A percentile compares a stretch with the other conserved stretches of the same genome.
phyloP scores from a whole-genome alignment of 2,797 vertebrate genomes.

The Sebastiscus albofasciatus region DNA sequence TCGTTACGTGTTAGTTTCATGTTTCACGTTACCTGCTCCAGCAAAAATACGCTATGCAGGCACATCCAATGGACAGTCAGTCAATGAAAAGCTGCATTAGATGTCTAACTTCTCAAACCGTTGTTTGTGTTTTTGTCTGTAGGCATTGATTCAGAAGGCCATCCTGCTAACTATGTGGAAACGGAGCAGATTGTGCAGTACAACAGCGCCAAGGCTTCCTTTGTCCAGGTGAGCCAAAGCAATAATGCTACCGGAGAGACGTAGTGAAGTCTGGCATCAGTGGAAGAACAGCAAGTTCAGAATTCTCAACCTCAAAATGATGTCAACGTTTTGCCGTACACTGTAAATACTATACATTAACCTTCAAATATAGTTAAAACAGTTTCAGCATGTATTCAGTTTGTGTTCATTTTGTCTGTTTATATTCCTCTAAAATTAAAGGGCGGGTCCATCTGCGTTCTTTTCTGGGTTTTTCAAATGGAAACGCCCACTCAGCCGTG shows the following conservation, averaged over 20 bases:
- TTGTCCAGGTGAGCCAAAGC: conserved; percentile 87
- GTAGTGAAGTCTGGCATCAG: no score
- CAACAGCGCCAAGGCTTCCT: conserved; percentile 89
- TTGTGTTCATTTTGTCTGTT: no score
- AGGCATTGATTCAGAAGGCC: conserved; percentile 98
- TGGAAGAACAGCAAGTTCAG: background rate
- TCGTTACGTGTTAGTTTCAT: background rate
- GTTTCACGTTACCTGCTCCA: background rate
- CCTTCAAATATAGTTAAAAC: background rate
- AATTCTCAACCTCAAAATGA: background rate
- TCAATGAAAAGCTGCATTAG: background rate
- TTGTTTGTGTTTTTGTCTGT: background rate
- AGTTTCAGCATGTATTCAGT: background rate
- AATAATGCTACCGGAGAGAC: background rate
- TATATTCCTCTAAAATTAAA: no score
- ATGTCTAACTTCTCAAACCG: background rate
- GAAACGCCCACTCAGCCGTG: no score
- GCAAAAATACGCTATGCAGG: background rate
- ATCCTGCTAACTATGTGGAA: conserved; percentile 96
- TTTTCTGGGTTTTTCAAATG: no score
- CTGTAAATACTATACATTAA: background rate
- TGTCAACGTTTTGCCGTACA: background rate
- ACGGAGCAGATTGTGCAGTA: conserved; percentile 95
- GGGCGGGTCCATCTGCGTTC: no score
- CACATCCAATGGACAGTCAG: background rate